phyloP scores from a whole-genome alignment of 2,113 vertebrate genomes.

The Macroglossus sobrinus region DNA sequence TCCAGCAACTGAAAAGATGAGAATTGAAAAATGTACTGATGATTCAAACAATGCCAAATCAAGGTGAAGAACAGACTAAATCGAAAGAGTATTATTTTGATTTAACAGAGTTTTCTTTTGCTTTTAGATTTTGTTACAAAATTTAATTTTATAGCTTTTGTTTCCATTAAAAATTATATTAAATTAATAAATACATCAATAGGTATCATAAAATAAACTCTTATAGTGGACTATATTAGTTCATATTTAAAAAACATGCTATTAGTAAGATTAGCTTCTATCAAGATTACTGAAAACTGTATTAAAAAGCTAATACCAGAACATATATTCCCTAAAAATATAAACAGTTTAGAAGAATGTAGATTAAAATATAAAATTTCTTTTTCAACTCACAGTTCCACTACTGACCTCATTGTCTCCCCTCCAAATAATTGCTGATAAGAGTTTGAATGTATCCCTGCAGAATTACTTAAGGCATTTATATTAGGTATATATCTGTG shows the following conservation, averaged over 20 bases:
- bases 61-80: background rate
- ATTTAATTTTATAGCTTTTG: background rate
- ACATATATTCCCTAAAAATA: background rate
- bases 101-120: background rate
- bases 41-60: background rate
- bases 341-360: background rate
- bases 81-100: background rate
- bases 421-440: background rate
- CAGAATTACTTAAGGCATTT: background rate
- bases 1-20: background rate
- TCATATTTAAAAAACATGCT: background rate
- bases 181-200: background rate
- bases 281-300: background rate
- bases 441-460: background rate
- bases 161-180: background rate
- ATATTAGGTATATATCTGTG: background rate
- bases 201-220: background rate
- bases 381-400: background rate
- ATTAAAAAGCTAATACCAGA: background rate
- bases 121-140: background rate
- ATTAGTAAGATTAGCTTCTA: background rate
- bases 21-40: background rate
- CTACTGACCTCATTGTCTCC: background rate
- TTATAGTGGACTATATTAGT: background rate
- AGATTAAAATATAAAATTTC: background rate